A percentile compares a stretch with the other conserved stretches of the same genome.
Evolutionary conservation across 1,140 invertebrate genomes (phyloP).

Genomic region (Drosophila sulfurigaster): DNA sequence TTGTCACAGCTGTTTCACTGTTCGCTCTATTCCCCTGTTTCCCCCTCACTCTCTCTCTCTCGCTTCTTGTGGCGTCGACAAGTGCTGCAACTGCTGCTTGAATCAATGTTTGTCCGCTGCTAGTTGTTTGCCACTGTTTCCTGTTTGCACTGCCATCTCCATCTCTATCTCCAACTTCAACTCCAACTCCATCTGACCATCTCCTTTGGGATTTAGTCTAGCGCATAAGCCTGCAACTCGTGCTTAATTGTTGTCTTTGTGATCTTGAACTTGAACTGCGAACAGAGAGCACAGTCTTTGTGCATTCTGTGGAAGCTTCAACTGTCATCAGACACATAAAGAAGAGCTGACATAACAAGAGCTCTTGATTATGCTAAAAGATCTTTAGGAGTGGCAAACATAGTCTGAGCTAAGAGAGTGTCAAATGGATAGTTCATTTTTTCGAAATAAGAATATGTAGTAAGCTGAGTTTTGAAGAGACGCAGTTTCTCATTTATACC

Average conservation of each 20-base stretch:
- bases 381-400: background rate
- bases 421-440: no score
- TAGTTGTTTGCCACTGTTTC: constrained; percentile 44
- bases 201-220: constrained; percentile 7
- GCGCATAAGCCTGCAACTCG: constrained; percentile 22
- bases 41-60: background rate
- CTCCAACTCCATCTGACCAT: constrained; percentile 3
- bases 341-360: constrained; percentile 3
- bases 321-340: constrained; percentile 2
- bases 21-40: no score
- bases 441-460: no score
- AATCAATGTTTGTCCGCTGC: constrained; percentile 54
- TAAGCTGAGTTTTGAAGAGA: no score
- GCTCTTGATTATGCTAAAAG: background rate
- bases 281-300: background rate
- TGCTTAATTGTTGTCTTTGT: constrained; percentile 42
- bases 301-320: background rate
- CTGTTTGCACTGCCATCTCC: constrained; percentile 28
- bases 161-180: background rate
- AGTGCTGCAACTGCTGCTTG: constrained; percentile 42
- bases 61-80: constrained; percentile 10
- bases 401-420: background rate
- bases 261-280: constrained; percentile 32
- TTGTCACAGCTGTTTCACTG: constrained; percentile 67
- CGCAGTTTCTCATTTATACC: no score